Evolutionary conservation across 1,140 invertebrate genomes (phyloP), one percentile per base, ranked within the genome.

Genomic region (Pseudachorutes palmiensis): DNA sequence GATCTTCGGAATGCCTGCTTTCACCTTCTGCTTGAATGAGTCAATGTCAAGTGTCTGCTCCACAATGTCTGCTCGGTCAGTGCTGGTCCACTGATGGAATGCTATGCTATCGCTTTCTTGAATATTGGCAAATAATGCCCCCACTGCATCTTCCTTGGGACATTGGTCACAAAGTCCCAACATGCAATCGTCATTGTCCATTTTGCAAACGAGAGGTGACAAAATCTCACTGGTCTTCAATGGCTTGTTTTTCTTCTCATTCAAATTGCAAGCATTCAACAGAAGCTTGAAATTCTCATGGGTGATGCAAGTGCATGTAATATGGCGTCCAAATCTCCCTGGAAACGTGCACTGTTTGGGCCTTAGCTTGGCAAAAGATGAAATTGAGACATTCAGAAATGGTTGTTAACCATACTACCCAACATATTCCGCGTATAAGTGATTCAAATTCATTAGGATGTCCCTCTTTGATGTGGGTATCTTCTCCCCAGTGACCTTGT

Each of bases 261-360:
- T 2, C 14, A 2, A 12, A 63, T 19, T n/a, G 26, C n/a, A 30
- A 12, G 26, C 58, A 14, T 45, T n/a, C n/a, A 63, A 30, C 36
- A 63, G 24, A 2, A 64, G 45, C 45, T 64, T 64, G 33, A 64
- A 64, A 64, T 64, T 64, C 51, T 64, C 63, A 28, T 64, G 63
- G 1, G 19, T 51, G 28, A 51, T 31, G 28, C 63, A 64, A 12
- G 28, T 29, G 45, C 63, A 64, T 2, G 36, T 19, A 28, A 2
- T 51, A 9, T 48, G 63, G 41, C 12, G 29, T 29, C 63, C 63
- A 9, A 19, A 12, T 2, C 29, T 36, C 16, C 45, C 5, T 26
- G 30, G 5, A 36, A 36, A 64, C 5, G 12, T 3, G 28, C 63
- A 64, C n/a, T 64, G 22, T 24, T 29, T 64, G 5, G 63, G 63